phyloP scores from a whole-genome alignment of 2,888 invertebrate genomes.

The Gerris lacustris region DNA sequence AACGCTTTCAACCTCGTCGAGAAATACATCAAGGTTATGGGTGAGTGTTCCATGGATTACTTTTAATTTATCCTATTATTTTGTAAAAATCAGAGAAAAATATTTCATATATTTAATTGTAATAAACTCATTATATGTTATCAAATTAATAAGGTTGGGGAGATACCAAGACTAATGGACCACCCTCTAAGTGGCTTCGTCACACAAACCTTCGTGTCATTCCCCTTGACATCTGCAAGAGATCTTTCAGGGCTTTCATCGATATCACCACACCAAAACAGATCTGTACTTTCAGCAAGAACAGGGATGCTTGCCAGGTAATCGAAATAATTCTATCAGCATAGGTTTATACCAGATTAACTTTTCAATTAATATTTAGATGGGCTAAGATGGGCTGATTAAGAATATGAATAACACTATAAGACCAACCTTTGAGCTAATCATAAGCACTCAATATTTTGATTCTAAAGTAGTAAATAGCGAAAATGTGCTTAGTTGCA shows the following conservation, averaged over 20 bases:
- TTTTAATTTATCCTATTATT: not conserved
- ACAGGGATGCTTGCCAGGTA: constrained; percentile 10
- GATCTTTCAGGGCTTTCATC: constrained; percentile 21
- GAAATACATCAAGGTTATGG: constrained; percentile 9
- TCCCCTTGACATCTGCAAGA: constrained; percentile 38
- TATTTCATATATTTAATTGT: too few relatives aligned
- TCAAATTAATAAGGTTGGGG: too few relatives aligned
- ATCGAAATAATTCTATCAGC: not conserved
- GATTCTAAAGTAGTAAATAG: too few relatives aligned
- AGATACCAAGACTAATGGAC: constrained; percentile 41
- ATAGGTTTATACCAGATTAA: too few relatives aligned
- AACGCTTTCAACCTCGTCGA: constrained; percentile 11
- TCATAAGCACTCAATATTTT: too few relatives aligned
- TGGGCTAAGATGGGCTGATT: too few relatives aligned
- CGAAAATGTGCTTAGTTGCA: too few relatives aligned
- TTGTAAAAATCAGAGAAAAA: too few relatives aligned
- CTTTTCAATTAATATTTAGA: too few relatives aligned
- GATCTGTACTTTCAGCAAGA: constrained; percentile 8
- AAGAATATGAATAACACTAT: too few relatives aligned
- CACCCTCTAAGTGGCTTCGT: constrained; percentile 40
- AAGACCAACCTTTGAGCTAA: too few relatives aligned
- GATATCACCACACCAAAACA: constrained; percentile 20
- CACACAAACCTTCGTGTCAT: constrained; percentile 44
- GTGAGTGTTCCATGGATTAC: not conserved
- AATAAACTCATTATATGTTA: too few relatives aligned